These are phyloP conservation scores for Griposia aprilina DNA, from an alignment of 2,888 invertebrate species.

Conservation along the genomic window DNA sequence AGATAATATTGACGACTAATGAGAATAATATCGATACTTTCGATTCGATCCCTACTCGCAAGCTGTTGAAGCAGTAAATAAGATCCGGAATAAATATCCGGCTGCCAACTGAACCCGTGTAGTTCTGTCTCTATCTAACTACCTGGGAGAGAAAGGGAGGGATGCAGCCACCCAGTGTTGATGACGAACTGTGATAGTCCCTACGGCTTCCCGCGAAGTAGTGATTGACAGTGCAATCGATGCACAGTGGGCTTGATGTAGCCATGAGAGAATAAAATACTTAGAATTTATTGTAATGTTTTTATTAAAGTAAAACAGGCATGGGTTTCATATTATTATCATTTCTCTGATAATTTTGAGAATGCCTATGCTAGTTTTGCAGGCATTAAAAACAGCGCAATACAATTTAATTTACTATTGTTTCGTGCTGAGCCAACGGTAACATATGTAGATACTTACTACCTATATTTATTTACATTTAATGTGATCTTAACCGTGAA, in stretches of 20 bases:
- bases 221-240: conserved; percentile 86
- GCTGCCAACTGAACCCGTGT: conserved; percentile 77
- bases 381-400: too few species aligned
- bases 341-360: too few species aligned
- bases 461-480: too few species aligned
- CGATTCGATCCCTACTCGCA: conserved; percentile 63
- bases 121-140: conserved; percentile 68
- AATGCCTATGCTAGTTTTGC: too few species aligned
- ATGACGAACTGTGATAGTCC: conserved; percentile 78
- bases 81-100: conserved; percentile 86
- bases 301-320: background rate
- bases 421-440: too few species aligned
- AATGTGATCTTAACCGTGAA: too few species aligned
- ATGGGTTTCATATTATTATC: too few species aligned
- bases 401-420: too few species aligned
- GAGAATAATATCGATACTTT: conserved; percentile 47
- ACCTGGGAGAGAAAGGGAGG: conserved; percentile 62
- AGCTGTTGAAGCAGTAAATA: conserved; percentile 85
- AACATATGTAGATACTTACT: too few species aligned
- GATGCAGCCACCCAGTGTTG: conserved; percentile 68
- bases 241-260: conserved; percentile 64
- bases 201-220: conserved; percentile 76
- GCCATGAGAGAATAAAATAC: conserved; percentile 10
- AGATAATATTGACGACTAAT: background rate
- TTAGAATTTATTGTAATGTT: background rate